Conservation (phyloP, 2,888 invertebrate species). For the Hirtodrosophila alboralis region DNA sequence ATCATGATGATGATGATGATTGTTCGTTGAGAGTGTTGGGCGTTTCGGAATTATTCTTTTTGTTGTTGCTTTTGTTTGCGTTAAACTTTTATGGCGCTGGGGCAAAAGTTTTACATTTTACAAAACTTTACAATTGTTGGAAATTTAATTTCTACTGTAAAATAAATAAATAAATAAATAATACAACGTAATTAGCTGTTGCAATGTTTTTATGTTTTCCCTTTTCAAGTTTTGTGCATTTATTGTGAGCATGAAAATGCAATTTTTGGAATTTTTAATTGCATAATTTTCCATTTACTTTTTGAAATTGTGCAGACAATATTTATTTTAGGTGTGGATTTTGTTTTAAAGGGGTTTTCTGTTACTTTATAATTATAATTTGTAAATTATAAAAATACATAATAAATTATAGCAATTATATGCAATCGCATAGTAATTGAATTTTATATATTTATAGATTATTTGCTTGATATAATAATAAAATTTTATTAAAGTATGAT, state of each 20-base stretch:
- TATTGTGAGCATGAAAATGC: not conserved
- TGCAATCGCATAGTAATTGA: too few relatives aligned
- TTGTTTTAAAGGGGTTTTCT: too few relatives aligned
- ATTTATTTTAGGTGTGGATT: too few relatives aligned
- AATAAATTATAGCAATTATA: too few relatives aligned
- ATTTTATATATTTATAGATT: too few relatives aligned
- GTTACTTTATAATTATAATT: too few relatives aligned
- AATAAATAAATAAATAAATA: conserved; percentile 54
- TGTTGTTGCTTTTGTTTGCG: conserved; percentile 25
- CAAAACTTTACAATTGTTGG: conserved; percentile 43
- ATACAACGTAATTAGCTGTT: conserved; percentile 36
- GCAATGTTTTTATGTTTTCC: conserved; percentile 8
- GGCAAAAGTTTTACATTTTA: conserved; percentile 35
- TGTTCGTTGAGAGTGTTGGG: not conserved
- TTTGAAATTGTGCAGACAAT: too few relatives aligned
- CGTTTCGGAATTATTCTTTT: conserved; percentile 1
- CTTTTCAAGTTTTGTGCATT: not conserved
- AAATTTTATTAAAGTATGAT: too few relatives aligned
- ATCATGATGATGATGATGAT: too few relatives aligned
- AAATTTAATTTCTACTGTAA: conserved; percentile 39
- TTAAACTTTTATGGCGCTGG: conserved; percentile 32
- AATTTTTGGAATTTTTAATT: conserved; percentile 4
- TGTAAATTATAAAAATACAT: too few relatives aligned
- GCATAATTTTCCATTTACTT: not conserved
- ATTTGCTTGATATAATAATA: too few relatives aligned